Evolutionary conservation across 1,140 invertebrate species (phyloP), one percentile per base, ranked within the genome.

Genomic region (Nasonia giraulti): DNA sequence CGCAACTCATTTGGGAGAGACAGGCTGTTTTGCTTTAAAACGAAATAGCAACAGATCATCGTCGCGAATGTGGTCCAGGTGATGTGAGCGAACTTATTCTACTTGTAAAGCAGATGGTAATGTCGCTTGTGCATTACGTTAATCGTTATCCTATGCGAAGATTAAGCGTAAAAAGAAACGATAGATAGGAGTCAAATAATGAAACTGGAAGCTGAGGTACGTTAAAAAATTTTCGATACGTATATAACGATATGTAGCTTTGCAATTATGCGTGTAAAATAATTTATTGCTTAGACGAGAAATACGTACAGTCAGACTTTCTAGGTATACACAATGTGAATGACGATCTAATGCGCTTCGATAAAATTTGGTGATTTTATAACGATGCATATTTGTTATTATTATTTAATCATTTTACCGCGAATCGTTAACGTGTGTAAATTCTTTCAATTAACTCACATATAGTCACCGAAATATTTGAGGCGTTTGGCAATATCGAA

Each of bases 261-360:
- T 71, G 20, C 27, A 33, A 14, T 44, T 74, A 20, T 40, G 17
- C 37, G 37, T 33, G 73, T 33, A 74, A 74, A 27, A 44, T 74
- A 74, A 74, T 74, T 33, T 74, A 40, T 71, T 71, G 69, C 8
- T 71, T 71, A 71, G 69, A 71, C 10, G 31, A 71, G 7, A 33
- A 71, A 31, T 71, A 31, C 69, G 69, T 71, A 71, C 8, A 5
- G 31, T 31, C 69, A 11, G 14, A 71, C 12, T 71, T n/a, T 71
- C 27, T 71, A 71, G 27, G 10, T 11, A 69, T 69, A 31, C 5
- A 68, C 68, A 69, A 69, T 69, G 17, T 69, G 11, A 23, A 23
- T 69, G 6, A 69, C 27, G 68, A 69, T 69, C 12, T 55, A 14
- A 17, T 27, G 2, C 68, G 62, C 50, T 62, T 62, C 17, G 6